Evolutionary conservation across 1,140 invertebrate genomes (phyloP), one percentile per base, ranked within the genome.

Genomic region (Saxidomus purpurata): DNA sequence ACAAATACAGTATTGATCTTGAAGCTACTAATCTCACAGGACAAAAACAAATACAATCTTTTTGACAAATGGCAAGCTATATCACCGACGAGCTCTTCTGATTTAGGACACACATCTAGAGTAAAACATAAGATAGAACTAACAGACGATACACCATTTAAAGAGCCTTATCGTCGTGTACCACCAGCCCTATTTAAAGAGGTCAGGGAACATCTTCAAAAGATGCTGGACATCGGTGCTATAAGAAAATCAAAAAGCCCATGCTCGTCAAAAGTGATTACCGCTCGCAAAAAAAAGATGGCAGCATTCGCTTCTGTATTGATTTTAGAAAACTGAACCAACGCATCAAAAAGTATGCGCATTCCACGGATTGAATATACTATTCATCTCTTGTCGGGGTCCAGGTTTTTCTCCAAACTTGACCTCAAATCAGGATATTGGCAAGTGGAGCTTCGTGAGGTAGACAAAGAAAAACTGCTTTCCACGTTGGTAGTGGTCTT

Each of bases 401-500:
- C 92, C 6, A 94, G 87, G 11, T 93, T 95, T 43, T 97, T 96
- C 84, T 93, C 94, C 0, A 94, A 94, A 0, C 89, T 97, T 0
- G 96, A 97, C 93, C 92, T 97, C 63, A 88, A 91, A 0, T 91
- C 92, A 25, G 97, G 96, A 0, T 97, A 96, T 88, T 95, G 96
- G 90, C 96, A 96, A 92, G n/a, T 96, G 89, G 43, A 94, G 3
- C 82, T 95, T 1, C 91, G 94, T 59, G 52, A 47, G 6, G n/a
- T 79, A 9, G 86, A 87, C 36, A 77, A 71, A 40, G 36, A 90
- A 25, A 92, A 31, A 92, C 89, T 0, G 89, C 91, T 3, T 93
- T 93, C 77, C 69, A 83, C 40, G 43, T 59, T 4, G 89, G 80
- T 17, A 93, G 9, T 90, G 25, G 80, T 17, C 25, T 47, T 22